phyloP scores from a whole-genome alignment of 2,888 invertebrate species.

The Asteroscopus sphinx region DNA sequence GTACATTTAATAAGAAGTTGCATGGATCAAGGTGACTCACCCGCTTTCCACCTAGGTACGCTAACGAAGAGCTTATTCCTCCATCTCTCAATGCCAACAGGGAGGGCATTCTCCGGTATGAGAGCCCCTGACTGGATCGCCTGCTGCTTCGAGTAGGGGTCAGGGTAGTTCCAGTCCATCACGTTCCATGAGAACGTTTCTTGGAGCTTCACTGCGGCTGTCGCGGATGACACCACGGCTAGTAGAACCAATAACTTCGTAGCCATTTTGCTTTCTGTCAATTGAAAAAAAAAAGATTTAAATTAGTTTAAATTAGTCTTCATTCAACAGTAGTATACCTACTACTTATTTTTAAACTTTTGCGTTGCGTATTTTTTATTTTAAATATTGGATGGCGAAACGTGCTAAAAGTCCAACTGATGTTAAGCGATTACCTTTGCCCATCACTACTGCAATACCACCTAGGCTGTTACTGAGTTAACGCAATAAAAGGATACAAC shows the following conservation, averaged over 20 bases:
- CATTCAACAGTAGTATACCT: no score
- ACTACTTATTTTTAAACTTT: no score
- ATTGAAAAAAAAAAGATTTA: not conserved
- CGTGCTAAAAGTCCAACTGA: no score
- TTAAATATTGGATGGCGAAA: no score
- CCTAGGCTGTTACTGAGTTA: no score
- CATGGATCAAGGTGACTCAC: no score
- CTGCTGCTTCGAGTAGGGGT: constrained; percentile 89
- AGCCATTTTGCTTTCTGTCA: constrained; percentile 61
- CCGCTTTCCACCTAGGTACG: constrained; percentile 94
- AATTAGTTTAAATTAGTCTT: not conserved
- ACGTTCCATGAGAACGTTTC: constrained; percentile 94
- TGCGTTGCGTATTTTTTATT: no score
- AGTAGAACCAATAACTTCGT: constrained; percentile 64
- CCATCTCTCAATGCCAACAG: constrained; percentile 95
- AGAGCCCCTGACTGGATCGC: constrained; percentile 92
- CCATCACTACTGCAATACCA: no score
- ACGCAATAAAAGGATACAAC: no score
- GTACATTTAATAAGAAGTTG: no score
- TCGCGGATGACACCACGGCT: constrained; percentile 70
- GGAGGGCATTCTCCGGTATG: constrained; percentile 94
- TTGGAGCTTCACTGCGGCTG: constrained; percentile 89
- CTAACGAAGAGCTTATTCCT: constrained; percentile 94
- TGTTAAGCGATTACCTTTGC: no score
- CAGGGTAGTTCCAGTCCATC: constrained; percentile 94